Conservation (phyloP, 2,888 invertebrate genomes). For the Lingula anatina region DNA sequence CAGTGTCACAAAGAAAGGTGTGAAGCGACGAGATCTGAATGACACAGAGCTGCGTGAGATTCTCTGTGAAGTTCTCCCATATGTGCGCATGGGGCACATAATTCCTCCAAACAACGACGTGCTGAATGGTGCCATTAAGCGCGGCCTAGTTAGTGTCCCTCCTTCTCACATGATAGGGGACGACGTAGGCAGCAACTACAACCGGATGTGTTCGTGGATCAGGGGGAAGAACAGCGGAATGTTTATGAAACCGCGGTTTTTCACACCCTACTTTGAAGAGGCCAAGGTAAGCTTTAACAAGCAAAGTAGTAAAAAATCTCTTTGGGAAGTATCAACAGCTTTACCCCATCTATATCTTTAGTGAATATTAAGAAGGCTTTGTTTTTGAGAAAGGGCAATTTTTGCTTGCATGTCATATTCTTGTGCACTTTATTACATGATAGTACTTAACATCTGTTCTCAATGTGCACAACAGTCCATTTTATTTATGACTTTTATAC, state of each 20-base stretch:
- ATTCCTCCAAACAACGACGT: constrained; percentile 66
- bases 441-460: no score
- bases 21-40: constrained; percentile 72
- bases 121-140: constrained; percentile 60
- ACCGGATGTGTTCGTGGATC: constrained; percentile 43
- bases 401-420: no score
- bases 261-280: constrained; percentile 93
- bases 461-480: no score
- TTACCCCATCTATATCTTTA: no score
- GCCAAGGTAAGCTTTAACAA: constrained; percentile 63
- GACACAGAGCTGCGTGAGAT: constrained; percentile 82
- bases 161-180: constrained; percentile 78
- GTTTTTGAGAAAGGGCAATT: no score
- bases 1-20: constrained; percentile 78
- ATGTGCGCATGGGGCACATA: constrained; percentile 84
- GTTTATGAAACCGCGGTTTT: constrained; percentile 76
- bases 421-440: no score
- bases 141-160: constrained; percentile 75
- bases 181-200: constrained; percentile 55
- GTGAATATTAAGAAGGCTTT: no score
- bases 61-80: constrained; percentile 74
- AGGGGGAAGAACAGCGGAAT: constrained; percentile 47
- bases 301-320: no score
- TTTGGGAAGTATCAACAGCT: no score
- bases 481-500: no score